Conservation (phyloP, 2,113 vertebrate species). For the Crocuta crocuta region DNA sequence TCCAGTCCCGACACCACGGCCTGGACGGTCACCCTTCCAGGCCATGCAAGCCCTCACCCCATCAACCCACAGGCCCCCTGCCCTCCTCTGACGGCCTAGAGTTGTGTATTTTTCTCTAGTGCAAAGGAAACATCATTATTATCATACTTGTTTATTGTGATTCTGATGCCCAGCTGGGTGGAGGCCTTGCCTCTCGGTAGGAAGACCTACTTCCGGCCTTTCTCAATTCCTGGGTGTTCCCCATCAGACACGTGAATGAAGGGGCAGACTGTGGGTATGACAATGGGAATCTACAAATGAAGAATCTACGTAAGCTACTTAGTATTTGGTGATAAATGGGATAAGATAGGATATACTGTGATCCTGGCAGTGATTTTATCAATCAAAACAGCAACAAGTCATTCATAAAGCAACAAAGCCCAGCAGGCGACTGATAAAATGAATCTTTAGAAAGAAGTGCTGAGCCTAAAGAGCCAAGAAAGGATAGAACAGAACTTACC, state of each 20-base stretch:
- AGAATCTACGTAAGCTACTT: background rate
- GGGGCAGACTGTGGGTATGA: background rate
- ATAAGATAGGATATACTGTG: background rate
- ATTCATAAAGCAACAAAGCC: background rate
- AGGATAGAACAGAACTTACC: background rate
- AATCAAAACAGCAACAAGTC: background rate
- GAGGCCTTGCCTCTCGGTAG: background rate
- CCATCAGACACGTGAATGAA: background rate
- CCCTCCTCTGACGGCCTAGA: background rate
- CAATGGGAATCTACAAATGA: background rate
- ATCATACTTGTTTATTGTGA: background rate
- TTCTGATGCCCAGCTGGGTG: background rate
- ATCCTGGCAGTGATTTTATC: background rate
- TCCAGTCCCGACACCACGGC: too few relatives aligned
- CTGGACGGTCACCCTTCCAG: too few relatives aligned
- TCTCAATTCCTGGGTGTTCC: background rate
- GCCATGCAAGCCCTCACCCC: background rate
- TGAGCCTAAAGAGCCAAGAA: background rate
- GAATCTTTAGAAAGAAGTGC: background rate
- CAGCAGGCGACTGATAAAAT: background rate
- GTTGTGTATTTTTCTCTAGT: background rate
- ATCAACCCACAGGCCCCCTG: background rate
- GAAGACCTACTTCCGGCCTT: background rate
- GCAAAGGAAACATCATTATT: background rate
- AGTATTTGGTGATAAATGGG: background rate